Evolutionary conservation across 2,888 invertebrate species (phyloP).

Genomic region (Tetropium fuscum): DNA sequence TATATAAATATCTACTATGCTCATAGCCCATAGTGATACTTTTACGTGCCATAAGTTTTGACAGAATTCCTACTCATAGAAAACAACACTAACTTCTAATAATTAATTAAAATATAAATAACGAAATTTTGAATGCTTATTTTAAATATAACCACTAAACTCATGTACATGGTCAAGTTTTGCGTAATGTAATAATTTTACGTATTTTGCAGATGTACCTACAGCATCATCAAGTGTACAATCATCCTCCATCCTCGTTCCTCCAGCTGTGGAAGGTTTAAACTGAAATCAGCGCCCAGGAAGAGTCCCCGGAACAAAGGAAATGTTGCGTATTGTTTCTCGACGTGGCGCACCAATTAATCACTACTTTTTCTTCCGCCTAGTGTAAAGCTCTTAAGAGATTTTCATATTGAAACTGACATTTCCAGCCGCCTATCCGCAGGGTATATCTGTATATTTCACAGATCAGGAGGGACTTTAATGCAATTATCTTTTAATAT

Average conservation of each 20-base stretch:
- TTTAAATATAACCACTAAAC: no score
- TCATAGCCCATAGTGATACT: no score
- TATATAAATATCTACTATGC: no score
- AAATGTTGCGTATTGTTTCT: conserved; percentile 50
- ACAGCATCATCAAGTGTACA: no score
- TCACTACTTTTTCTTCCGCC: conserved; percentile 45
- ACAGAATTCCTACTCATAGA: no score
- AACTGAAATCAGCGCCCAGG: conserved; percentile 42
- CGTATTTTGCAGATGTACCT: no score
- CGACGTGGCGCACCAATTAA: conserved; percentile 51
- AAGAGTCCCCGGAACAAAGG: conserved; percentile 44
- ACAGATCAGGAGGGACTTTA: conserved; percentile 51
- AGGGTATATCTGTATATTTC: conserved; percentile 52
- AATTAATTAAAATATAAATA: no score
- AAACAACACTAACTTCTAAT: no score
- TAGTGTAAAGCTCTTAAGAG: conserved; percentile 35
- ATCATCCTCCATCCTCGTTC: neutral
- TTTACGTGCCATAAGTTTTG: no score
- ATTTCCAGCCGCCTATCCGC: conserved; percentile 41
- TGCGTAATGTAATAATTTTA: no score
- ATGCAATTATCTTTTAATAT: conserved; percentile 56
- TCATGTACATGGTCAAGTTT: no score
- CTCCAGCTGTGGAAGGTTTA: conserved; percentile 20
- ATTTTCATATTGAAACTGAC: conserved; percentile 49
- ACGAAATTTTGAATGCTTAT: no score